phyloP scores from a whole-genome alignment of 2,797 vertebrate genomes.

The Malurus splendens region DNA sequence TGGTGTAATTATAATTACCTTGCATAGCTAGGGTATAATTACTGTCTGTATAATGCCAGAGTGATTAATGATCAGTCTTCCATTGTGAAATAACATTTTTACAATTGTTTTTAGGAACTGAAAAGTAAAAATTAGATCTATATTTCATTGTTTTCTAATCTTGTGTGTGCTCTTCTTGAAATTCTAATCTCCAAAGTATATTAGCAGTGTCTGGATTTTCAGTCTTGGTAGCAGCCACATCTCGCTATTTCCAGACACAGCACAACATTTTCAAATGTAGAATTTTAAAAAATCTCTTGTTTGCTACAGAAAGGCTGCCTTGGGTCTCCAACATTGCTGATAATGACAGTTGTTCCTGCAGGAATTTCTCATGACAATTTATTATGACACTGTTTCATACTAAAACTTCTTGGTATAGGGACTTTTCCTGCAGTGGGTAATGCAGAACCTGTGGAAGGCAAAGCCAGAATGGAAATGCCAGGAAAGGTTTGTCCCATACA shows the following conservation, averaged over 20 bases:
- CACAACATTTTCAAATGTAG: neutral
- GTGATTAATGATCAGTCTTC: neutral
- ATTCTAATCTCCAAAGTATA: neutral
- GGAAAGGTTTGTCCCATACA: rapidly evolving
- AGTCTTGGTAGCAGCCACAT: neutral
- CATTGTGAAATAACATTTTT: neutral
- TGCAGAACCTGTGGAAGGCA: neutral
- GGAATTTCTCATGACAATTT: neutral
- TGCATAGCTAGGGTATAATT: neutral
- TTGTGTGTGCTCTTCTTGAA: neutral
- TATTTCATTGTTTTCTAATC: neutral
- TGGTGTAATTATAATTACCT: neutral
- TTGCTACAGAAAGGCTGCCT: neutral
- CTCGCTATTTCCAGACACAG: neutral
- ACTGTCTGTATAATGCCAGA: neutral
- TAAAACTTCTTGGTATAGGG: neutral
- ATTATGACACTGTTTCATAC: neutral
- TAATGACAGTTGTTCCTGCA: neutral
- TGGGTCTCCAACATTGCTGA: neutral
- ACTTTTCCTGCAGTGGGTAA: neutral
- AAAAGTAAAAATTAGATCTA: neutral
- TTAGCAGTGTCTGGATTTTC: neutral
- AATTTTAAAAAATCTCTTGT: neutral
- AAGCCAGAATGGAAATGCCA: neutral
- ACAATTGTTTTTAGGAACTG: neutral